Percentiles rank a stretch among this genome's conserved stretches.
Evolutionary conservation across 1,140 invertebrate species (phyloP).

Genomic region (Solenopsis fugax): DNA sequence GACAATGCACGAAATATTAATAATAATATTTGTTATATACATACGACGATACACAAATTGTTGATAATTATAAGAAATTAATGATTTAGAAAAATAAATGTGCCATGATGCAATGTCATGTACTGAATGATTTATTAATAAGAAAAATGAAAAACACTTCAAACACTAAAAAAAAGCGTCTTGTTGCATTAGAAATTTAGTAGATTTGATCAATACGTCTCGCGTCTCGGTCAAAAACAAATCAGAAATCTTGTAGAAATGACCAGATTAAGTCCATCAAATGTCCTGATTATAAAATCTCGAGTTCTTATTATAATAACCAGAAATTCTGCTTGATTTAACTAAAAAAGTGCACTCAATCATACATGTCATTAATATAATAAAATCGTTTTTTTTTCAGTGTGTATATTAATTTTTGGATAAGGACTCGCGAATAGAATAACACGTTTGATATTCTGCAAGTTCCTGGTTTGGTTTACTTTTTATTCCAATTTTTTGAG

Average conservation of each 20-base stretch:
- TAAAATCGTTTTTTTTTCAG: too few relatives aligned
- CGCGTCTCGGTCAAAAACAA: too few relatives aligned
- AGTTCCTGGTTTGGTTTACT: neutral
- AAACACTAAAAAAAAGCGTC: too few relatives aligned
- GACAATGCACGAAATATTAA: neutral
- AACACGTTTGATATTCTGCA: neutral
- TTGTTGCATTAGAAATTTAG: too few relatives aligned
- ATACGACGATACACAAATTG: neutral
- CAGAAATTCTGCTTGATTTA: too few relatives aligned
- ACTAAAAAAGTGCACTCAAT: too few relatives aligned
- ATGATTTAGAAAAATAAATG: neutral
- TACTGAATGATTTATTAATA: neutral
- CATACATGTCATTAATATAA: too few relatives aligned
- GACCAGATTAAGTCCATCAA: too few relatives aligned
- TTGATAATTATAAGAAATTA: neutral
- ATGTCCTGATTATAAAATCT: too few relatives aligned
- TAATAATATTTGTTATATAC: neutral
- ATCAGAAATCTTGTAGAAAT: too few relatives aligned
- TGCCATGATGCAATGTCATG: neutral
- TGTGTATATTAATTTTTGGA: neutral
- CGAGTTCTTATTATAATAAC: too few relatives aligned
- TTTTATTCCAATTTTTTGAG: neutral
- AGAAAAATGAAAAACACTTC: neutral
- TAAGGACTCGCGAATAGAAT: neutral
- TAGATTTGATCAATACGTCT: too few relatives aligned